Evolutionary conservation across 2,888 invertebrate genomes (phyloP), one percentile per base, ranked within the genome.

Genomic region (Polietes domitor): DNA sequence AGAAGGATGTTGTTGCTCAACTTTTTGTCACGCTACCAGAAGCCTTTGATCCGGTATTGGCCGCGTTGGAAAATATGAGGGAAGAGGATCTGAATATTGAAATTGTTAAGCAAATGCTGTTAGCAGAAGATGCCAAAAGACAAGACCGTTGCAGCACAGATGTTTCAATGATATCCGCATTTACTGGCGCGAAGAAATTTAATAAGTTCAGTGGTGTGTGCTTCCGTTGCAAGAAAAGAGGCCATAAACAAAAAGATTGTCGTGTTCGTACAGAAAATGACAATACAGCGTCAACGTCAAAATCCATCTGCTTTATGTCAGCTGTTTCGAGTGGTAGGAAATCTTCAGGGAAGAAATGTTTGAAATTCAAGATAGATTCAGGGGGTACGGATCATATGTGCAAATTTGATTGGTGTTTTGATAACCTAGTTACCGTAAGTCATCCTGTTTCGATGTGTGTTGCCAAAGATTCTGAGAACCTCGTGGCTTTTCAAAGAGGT

Each of bases 11-110:
- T 10, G 47, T 43, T 68, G 43, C 21, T 65, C 68, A 68, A 68
- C 24, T 68, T 5, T 68, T 68, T 24, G 68, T 68, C 24, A 68
- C 68, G 21, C 47, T 68, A 90, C 88, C 2, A 92, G 88, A 32
- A 91, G 91, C 43, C 92, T 92, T 88, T 96, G 74, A 61, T 9
- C 41, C 43, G 1, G 71, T 71, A 53, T 65, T 76, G 32, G 76
- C 53, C n/a, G 61, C 74, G 58, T 21, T 61, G 43, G 24, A 74
- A 24, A 61, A 74, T 26, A 65, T 24, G 55, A 72, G 37, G 9
- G 72, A 72, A 53, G 1, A 7, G 0, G 58, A 61, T 2, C 32
- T 70, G 5, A 78, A 12, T 63, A 24, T 65, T 12, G 50, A 75
- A 15, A 58, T 65, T 9, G 61, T 74, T 2, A 61, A 74, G 43